These are phyloP conservation scores for Pammene aurita DNA, from an alignment of 2,888 invertebrate species.

Conservation along the genomic window DNA sequence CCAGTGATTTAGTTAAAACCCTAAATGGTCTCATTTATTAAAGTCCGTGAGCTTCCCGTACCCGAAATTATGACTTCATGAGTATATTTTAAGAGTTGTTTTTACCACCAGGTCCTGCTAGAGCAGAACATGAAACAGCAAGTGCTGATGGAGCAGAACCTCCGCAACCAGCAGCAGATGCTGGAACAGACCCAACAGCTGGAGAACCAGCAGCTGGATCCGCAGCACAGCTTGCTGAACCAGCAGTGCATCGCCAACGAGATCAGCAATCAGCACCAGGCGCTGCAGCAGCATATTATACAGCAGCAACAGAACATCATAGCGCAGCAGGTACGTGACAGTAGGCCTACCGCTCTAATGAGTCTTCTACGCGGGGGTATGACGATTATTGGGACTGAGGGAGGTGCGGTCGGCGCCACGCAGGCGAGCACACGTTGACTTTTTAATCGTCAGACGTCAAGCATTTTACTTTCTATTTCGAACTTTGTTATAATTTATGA, in stretches of 20 bases:
- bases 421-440: too few species aligned
- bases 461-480: too few species aligned
- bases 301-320: slow-evolving; percentile 77
- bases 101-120: slow-evolving; percentile 45
- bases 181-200: slow-evolving; percentile 70
- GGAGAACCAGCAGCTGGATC: slow-evolving; percentile 62
- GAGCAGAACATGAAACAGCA: slow-evolving; percentile 70
- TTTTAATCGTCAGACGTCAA: too few species aligned
- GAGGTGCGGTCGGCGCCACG: too few species aligned
- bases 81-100: background rate
- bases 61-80: too few species aligned
- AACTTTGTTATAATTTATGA: too few species aligned
- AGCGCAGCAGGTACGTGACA: slow-evolving; percentile 60
- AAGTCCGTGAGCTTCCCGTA: too few species aligned
- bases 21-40: too few species aligned
- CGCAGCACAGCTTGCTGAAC: slow-evolving; percentile 62
- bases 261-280: slow-evolving; percentile 76
- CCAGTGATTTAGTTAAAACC: too few species aligned
- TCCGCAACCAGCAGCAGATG: slow-evolving; percentile 75
- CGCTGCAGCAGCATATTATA: slow-evolving; percentile 81
- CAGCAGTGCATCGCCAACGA: slow-evolving; percentile 68
- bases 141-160: slow-evolving; percentile 77
- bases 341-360: too few species aligned
- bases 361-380: too few species aligned
- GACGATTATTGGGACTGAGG: too few species aligned